Base-by-base conservation (phyloP, 2,797 vertebrate species). In the Periophthalmus magnuspinnatus region DNA sequence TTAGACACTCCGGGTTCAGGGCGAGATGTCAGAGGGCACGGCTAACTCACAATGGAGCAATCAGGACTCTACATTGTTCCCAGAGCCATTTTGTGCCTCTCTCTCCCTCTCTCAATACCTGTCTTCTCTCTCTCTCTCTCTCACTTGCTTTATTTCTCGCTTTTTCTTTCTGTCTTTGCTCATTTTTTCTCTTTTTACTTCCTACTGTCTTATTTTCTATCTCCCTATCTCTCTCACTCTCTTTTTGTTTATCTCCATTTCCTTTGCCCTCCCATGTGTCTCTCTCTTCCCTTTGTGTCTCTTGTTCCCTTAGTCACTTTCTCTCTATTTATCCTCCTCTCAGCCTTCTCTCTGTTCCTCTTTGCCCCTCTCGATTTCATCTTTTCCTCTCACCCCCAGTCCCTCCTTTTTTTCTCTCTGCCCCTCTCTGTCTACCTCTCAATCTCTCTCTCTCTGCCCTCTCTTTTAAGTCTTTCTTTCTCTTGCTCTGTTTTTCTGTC, bases 41-140 rank as follows among this genome's bases (percentile, higher is more conserved):
- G 79, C 82, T 81, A 78, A 72, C 84, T 85, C 86, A 91, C 90
- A 91, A 91, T 88, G 84, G 87, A 89, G 89, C 88, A 91, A 91
- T 91, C 91, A 91, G 82, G 76, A 71, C 79, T 69, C 73, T 76
- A 50, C 80, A 88, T 90, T 91, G 87, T 91, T 88, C 87, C 81
- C 69, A 0, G 21, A 86, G 83, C 84, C 86, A 89, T 90, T 89
- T 89, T 85, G 82, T 81, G 74, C 76, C 78, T 79, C 85, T 75
- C 81, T 69, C 79, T 81, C 78, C 86, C 77, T 71, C 79, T 65
- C 32, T 36, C 54, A 21, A 6, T 52, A 5, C 17, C 48, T 52
- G 2, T 52, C 1, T 8, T 50, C 17, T n/a, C 17, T 7, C 17
- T 19, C 47, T 14, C 0, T n/a, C 22, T 6, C 55, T 14, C 11